A percentile compares a stretch with the other conserved stretches of the same genome.
phyloP scores from a whole-genome alignment of 2,113 vertebrate species.

The Callopanchax toddi region DNA sequence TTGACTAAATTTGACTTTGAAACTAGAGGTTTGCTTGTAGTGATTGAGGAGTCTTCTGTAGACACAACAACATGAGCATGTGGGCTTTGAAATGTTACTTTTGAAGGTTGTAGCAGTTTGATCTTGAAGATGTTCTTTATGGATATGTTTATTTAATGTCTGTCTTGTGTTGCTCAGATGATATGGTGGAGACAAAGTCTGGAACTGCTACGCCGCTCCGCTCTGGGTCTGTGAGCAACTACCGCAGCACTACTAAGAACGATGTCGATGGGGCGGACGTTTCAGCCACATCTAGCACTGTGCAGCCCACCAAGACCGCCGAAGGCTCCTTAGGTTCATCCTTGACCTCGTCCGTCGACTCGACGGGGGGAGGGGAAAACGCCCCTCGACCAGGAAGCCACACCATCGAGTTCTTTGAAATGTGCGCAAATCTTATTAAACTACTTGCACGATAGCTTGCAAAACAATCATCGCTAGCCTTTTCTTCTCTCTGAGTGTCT shows the following conservation, averaged over 20 bases:
- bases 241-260: slow-evolving; percentile 85
- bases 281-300: slow-evolving; percentile 71
- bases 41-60: too few species aligned
- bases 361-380: slow-evolving; percentile 80
- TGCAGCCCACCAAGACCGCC: slow-evolving; percentile 77
- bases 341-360: slow-evolving; percentile 90
- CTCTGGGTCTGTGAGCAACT: slow-evolving; percentile 92
- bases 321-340: slow-evolving; percentile 92
- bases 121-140: too few species aligned
- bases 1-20: too few species aligned
- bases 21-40: too few species aligned
- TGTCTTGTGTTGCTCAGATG: slow-evolving; percentile 79
- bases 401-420: slow-evolving; percentile 98
- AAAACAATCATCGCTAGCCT: slow-evolving; percentile 75
- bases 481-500: slow-evolving; percentile 85
- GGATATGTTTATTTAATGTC: neutral
- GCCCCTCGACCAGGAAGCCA: slow-evolving; percentile 94
- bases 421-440: slow-evolving; percentile 99
- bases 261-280: slow-evolving; percentile 84
- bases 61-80: too few species aligned
- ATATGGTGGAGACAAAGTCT: slow-evolving; percentile 91
- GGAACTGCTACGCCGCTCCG: slow-evolving; percentile 92
- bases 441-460: slow-evolving; percentile 94
- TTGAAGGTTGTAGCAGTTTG: neutral
- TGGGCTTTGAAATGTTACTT: neutral